A percentile compares a stretch with the other conserved stretches of the same genome.
These are phyloP conservation scores for Discoglossus pictus DNA, from an alignment of 2,797 vertebrate genomes.

Conservation along the genomic window DNA sequence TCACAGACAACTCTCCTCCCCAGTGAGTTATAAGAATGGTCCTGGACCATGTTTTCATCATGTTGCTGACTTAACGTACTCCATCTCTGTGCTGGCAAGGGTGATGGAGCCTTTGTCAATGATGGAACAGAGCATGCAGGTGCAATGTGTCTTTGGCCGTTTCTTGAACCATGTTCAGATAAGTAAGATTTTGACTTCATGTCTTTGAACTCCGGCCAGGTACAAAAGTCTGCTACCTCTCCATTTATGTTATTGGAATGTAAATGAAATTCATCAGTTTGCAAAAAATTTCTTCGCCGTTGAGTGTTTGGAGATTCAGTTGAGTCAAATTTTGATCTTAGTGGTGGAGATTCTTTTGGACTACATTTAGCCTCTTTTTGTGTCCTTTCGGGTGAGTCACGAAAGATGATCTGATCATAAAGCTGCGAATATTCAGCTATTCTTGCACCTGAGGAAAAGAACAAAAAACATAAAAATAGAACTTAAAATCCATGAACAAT, in stretches of 20 bases:
- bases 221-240: constrained; percentile 82
- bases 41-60: constrained; percentile 72
- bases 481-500: constrained; percentile 7
- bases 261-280: constrained; percentile 81
- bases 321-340: constrained; percentile 68
- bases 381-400: constrained; percentile 70
- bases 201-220: constrained; percentile 64
- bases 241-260: constrained; percentile 89
- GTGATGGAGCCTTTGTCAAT: constrained; percentile 72
- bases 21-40: constrained; percentile 83
- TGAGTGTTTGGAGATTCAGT: constrained; percentile 55
- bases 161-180: constrained; percentile 58
- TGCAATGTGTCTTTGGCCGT: constrained; percentile 66
- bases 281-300: constrained; percentile 47
- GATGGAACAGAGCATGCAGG: constrained; percentile 81
- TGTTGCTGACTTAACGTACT: constrained; percentile 80
- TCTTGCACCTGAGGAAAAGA: constrained; percentile 84
- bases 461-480: constrained; percentile 52
- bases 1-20: constrained; percentile 72
- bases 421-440: constrained; percentile 97
- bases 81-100: constrained; percentile 74
- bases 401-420: constrained; percentile 92
- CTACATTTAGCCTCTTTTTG: constrained; percentile 60
- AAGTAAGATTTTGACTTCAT: constrained; percentile 59
- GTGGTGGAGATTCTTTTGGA: constrained; percentile 56